Evolutionary conservation across 1,140 invertebrate genomes (phyloP).

Genomic region (Nephotettix cincticeps): DNA sequence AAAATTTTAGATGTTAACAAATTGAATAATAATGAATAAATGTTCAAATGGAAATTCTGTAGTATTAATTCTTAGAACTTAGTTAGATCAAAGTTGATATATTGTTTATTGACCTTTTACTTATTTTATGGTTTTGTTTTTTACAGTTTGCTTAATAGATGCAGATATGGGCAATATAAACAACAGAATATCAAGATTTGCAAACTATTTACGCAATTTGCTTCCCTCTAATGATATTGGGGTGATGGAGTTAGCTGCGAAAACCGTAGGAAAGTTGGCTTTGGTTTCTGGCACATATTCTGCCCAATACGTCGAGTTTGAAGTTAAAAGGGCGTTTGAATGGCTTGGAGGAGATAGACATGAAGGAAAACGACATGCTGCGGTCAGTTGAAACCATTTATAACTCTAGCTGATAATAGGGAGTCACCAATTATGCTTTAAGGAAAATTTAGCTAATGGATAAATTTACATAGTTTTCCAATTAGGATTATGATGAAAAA

Average conservation of each 20-base stretch:
- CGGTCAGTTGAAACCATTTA: conserved; percentile 66
- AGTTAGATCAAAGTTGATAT: too few species aligned
- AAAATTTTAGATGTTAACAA: background rate
- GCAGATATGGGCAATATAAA: conserved; percentile 91
- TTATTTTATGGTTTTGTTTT: too few species aligned
- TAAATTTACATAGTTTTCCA: too few species aligned
- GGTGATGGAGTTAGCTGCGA: conserved; percentile 95
- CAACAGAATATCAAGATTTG: conserved; percentile 86
- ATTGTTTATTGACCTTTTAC: too few species aligned
- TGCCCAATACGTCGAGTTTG: conserved; percentile 94
- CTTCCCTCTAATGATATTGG: conserved; percentile 86
- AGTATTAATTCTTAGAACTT: too few species aligned
- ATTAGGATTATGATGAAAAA: too few species aligned
- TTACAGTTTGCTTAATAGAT: conserved; percentile 81
- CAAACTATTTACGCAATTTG: conserved; percentile 88
- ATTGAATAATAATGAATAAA: too few species aligned
- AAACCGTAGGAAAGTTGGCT: conserved; percentile 89
- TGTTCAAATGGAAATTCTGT: too few species aligned
- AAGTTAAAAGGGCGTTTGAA: conserved; percentile 92
- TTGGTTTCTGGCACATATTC: conserved; percentile 90
- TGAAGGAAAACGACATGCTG: conserved; percentile 87
- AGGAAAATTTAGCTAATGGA: too few species aligned
- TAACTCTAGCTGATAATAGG: too few species aligned
- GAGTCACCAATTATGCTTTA: too few species aligned
- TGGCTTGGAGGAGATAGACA: conserved; percentile 87